Base-by-base conservation (phyloP, 1,140 invertebrate genomes). In the Platyura marginata region DNA sequence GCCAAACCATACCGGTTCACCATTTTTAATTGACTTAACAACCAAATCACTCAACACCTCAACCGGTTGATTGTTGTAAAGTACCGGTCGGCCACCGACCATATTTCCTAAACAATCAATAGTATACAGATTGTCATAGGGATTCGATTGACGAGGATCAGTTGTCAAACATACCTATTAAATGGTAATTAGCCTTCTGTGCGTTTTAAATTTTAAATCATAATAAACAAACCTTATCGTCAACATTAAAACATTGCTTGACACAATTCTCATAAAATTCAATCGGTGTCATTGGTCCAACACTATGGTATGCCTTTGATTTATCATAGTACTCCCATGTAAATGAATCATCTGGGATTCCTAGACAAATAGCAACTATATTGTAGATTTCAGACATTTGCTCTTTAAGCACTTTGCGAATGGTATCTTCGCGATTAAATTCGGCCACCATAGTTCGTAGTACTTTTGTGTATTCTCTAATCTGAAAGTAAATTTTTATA, bases 1-100 rank as follows among this genome's bases (percentile, higher is more conserved):
- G n/a, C 89, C 88, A 61, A 91, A 92, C 88, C 87, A 92, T 1
- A 93, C 86, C 5, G 86, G 72, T 57, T 91, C 85, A 29, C 81
- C 79, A 10, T 72, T 69, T 49, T 79, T 75, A 34, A 93, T 81
- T 25, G 81, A 85, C 45, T 80, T 75, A 10, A 74, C 76, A 1
- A 79, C 75, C 3, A 77, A 64, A 52, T 81, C 71, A 51, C 88
- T 73, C 1, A 92, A 63, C 2, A 77, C 56, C 34, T 86, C 80
- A 3, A 81, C 72, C 3, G 80, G 77, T 56, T 91, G 86, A 65
- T 93, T 93, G 50, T 91, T 90, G 61, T 92, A 92, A 0, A 85
- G 69, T 3, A 79, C 81, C 21, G 56, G 64, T 5, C 73, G 61
- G 0, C 84, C 87, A 20, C 77, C 83, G 13, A 85, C 75, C 49